phyloP scores from a whole-genome alignment of 2,113 vertebrate species.

The Oreochromis aureus region DNA sequence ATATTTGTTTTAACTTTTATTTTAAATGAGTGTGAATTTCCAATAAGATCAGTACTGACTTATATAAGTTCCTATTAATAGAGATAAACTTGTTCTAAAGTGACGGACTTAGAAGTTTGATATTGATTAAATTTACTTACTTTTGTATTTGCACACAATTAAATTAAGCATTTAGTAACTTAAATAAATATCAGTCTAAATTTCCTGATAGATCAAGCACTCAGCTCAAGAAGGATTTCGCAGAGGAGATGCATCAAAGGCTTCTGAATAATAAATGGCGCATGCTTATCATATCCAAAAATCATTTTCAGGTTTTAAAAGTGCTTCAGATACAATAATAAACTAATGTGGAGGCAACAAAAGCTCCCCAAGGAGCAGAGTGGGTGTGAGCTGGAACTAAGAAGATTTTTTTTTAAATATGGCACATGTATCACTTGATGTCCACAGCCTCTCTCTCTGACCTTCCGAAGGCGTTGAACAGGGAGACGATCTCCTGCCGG shows the following conservation, averaged over 20 bases:
- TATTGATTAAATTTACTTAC: background rate
- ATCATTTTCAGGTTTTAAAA: background rate
- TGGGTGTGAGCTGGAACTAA: background rate
- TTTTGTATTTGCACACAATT: background rate
- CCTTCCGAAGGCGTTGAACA: constrained; percentile 93
- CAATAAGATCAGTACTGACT: background rate
- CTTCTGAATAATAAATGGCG: background rate
- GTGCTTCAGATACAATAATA: background rate
- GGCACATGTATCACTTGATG: background rate
- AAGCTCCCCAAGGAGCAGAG: background rate
- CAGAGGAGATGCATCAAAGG: background rate
- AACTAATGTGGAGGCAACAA: background rate
- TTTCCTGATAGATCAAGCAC: background rate
- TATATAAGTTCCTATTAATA: background rate
- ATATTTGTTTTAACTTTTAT: background rate
- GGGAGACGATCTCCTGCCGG: constrained; percentile 88
- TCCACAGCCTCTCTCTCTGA: constrained; percentile 25
- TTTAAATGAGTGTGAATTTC: background rate
- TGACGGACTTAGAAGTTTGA: background rate
- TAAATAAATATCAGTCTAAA: background rate
- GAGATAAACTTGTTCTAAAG: background rate
- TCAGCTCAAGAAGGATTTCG: background rate
- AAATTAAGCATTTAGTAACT: background rate
- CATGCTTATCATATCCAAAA: background rate
- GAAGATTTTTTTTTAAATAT: background rate